Conservation (phyloP, 2,113 vertebrate species). For the Stegastes partitus region DNA sequence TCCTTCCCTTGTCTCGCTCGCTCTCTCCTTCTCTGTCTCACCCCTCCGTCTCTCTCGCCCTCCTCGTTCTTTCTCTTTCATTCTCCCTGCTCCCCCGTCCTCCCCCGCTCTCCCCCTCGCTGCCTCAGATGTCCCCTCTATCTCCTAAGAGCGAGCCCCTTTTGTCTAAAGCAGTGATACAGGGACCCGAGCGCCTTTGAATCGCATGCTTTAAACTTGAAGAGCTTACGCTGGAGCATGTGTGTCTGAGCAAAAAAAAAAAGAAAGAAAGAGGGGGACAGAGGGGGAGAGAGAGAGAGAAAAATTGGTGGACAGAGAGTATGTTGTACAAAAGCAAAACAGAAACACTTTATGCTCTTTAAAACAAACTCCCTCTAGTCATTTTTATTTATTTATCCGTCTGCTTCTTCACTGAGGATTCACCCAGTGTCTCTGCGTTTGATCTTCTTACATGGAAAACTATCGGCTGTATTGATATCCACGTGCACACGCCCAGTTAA, state of each 20-base stretch:
- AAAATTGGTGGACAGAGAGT: conserved; percentile 24
- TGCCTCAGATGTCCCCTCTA: conserved; percentile 79
- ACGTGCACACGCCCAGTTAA: conserved; percentile 73
- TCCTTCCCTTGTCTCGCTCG: conserved; percentile 68
- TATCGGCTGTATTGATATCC: conserved; percentile 79
- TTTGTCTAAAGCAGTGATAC: conserved; percentile 79
- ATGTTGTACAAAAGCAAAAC: conserved; percentile 73
- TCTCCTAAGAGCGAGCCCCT: conserved; percentile 74
- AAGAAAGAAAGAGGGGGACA: conserved; percentile 19
- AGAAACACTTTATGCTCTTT: conserved; percentile 63
- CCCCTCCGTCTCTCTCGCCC: conserved; percentile 62
- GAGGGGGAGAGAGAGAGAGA: conserved; percentile 21
- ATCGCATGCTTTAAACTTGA: conserved; percentile 80
- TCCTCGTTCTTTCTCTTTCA: conserved; percentile 70
- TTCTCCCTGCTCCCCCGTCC: conserved; percentile 59
- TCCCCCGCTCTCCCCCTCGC: conserved; percentile 48
- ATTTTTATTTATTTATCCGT: conserved; percentile 73
- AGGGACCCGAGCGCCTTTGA: conserved; percentile 72
- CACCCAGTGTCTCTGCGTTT: conserved; percentile 67
- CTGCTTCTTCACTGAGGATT: conserved; percentile 60
- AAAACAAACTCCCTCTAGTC: conserved; percentile 71
- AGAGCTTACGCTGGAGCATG: conserved; percentile 73
- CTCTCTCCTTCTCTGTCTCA: conserved; percentile 68
- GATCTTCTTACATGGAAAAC: conserved; percentile 80
- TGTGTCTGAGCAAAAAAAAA: conserved; percentile 72